These are phyloP conservation scores for Fopius arisanus DNA, from an alignment of 1,140 invertebrate genomes.

Conservation along the genomic window DNA sequence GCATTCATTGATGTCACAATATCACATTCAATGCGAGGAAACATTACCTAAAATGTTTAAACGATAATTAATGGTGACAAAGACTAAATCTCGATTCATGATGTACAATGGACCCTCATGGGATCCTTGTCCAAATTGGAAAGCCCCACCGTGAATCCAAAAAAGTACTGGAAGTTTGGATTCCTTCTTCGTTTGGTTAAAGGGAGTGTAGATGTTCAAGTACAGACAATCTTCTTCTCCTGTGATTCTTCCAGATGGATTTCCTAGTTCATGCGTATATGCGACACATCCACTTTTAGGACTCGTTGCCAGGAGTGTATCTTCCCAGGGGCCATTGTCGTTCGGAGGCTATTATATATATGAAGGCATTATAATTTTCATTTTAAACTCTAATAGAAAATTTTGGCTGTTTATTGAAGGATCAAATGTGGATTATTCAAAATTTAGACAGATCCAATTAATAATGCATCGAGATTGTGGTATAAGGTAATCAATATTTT, in stretches of 20 bases:
- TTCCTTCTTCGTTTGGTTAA: neutral
- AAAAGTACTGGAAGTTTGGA: constrained; percentile 72
- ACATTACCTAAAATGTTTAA: neutral
- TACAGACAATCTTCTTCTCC: constrained; percentile 82
- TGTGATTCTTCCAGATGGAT: neutral
- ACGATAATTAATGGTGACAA: constrained; percentile 77
- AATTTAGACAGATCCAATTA: too few species aligned
- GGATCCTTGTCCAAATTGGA: constrained; percentile 68
- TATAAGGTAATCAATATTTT: too few species aligned
- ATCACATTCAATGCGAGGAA: too few species aligned
- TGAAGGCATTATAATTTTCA: too few species aligned
- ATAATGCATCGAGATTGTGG: too few species aligned
- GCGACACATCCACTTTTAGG: neutral
- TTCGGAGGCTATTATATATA: too few species aligned
- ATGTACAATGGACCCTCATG: constrained; percentile 75
- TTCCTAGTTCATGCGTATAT: neutral
- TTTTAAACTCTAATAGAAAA: too few species aligned
- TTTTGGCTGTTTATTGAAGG: too few species aligned
- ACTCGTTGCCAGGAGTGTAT: neutral
- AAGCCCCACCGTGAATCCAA: constrained; percentile 80
- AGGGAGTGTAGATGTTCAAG: constrained; percentile 83
- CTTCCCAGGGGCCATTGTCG: neutral
- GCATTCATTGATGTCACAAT: too few species aligned
- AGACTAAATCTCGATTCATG: constrained; percentile 76
- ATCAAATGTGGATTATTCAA: too few species aligned